Evolutionary conservation across 92 coral and sea anemone species (phyloP).

Genomic region (Pocillopora meandrina): DNA sequence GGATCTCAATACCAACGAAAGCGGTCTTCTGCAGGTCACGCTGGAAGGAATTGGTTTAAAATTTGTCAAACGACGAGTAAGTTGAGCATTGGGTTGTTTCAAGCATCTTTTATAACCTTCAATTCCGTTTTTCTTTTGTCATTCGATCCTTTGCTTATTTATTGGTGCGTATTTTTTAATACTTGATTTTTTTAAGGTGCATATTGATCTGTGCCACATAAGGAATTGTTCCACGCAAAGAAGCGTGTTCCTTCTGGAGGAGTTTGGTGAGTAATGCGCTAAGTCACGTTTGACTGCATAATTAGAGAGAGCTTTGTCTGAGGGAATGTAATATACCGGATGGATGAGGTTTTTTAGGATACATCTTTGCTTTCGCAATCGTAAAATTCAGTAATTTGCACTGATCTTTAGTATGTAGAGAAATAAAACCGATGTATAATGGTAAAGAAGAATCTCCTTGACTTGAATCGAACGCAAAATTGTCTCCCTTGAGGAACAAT

Average conservation of each 20-base stretch:
- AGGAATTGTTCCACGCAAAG: constrained; percentile 97
- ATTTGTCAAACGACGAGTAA: constrained; percentile 83
- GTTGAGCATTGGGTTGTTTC: neutral
- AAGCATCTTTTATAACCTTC: neutral
- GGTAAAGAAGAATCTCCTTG: too few relatives aligned
- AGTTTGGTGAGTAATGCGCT: constrained; percentile 74
- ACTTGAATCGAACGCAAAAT: too few relatives aligned
- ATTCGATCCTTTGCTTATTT: neutral
- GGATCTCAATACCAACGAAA: constrained; percentile 88
- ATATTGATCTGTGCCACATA: constrained; percentile 89
- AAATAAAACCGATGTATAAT: too few relatives aligned
- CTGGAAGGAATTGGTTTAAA: constrained; percentile 97
- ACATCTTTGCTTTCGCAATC: too few relatives aligned
- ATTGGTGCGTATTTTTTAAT: neutral
- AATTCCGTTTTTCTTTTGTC: neutral
- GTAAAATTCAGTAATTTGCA: too few relatives aligned
- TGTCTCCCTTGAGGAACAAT: too few relatives aligned
- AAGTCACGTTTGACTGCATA: neutral
- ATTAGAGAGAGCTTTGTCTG: too few relatives aligned
- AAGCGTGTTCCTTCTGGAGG: constrained; percentile 93
- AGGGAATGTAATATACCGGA: too few relatives aligned
- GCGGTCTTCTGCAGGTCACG: constrained; percentile 90
- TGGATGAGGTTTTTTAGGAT: too few relatives aligned
- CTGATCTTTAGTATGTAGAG: too few relatives aligned
- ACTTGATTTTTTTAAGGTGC: constrained; percentile 62